phyloP scores from a whole-genome alignment of 2,888 invertebrate species.

The Apamea epomidion region DNA sequence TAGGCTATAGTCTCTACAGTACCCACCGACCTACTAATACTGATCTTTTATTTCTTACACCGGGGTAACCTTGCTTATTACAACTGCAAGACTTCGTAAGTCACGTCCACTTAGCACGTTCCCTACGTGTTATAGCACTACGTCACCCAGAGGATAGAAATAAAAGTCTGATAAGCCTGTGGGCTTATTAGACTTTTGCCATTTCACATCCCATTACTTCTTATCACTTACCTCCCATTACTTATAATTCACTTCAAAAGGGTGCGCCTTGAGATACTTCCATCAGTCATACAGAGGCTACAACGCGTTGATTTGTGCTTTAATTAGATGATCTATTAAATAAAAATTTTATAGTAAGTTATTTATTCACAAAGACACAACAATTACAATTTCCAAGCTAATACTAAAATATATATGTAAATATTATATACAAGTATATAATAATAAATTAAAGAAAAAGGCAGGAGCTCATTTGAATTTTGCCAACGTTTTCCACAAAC shows the following conservation, averaged over 20 bases:
- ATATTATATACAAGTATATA: too few relatives aligned
- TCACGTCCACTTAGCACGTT: constrained; percentile 6
- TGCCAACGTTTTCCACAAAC: too few relatives aligned
- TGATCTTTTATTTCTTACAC: background rate
- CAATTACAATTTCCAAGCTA: too few relatives aligned
- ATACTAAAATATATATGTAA: too few relatives aligned
- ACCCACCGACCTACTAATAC: background rate
- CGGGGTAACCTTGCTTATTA: background rate
- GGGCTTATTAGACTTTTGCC: background rate
- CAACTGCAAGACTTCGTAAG: constrained; percentile 2
- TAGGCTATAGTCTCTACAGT: too few relatives aligned
- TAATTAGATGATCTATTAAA: background rate
- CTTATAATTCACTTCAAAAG: background rate
- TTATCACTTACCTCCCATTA: too few relatives aligned
- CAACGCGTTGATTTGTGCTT: too few relatives aligned
- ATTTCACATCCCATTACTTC: background rate
- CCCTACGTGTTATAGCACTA: constrained; percentile 1
- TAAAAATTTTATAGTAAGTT: too few relatives aligned
- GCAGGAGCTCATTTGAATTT: too few relatives aligned
- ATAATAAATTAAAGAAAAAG: too few relatives aligned
- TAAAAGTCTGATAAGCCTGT: background rate
- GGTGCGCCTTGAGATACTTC: background rate
- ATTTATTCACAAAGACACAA: too few relatives aligned
- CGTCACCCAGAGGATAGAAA: background rate
- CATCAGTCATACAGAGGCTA: background rate